Base-by-base conservation (phyloP, 2,797 vertebrate species). In the Cottoperca gobio region DNA sequence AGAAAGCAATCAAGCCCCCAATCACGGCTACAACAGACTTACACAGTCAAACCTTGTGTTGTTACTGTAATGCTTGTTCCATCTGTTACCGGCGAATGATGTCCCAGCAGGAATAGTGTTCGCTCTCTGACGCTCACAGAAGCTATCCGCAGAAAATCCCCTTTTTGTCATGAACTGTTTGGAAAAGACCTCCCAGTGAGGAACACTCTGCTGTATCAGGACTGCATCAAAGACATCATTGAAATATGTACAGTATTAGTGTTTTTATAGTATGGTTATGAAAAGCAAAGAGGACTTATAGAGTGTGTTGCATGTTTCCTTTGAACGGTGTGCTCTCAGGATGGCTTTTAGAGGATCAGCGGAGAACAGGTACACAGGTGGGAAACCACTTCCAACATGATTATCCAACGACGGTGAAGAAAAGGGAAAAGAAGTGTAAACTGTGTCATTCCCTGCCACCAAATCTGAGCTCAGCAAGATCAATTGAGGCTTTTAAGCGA, bases 1-100 rank as follows among this genome's bases (percentile, higher is more conserved):
- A 69, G 52, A 76, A 92, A 82, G 84, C 85, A 90, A 90, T 91
- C 86, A 86, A 74, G 52, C 24, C 59, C 59, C 26, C 85, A 85
- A 89, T 91, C 87, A 79, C 24, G 37, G 55, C 40, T 81, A 91
- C 87, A 85, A 70, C 80, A 62, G 80, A 76, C 74, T 78, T 79
- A 70, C 57, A 73, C 68, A 55, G 70, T 64, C 78, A 45, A 33
- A 37, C 54, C 70, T 39, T 81, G 83, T 87, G 53, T 45, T 62
- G 67, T 71, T 70, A 66, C 60, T 81, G 81, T 85, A 83, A 86
- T 73, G 73, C 70, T 54, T 33, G 57, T 72, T 90, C 85, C 83
- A 84, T 88, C 87, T 88, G 80, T 45, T 82, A 59, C 60, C 10
- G 48, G 76, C 39, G 7, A 84, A 79, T 55, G 60, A 86, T 72